Percentiles rank a stretch among this genome's conserved stretches.
phyloP scores from a whole-genome alignment of 2,888 invertebrate species.

The Coelogynopora nodosa region DNA sequence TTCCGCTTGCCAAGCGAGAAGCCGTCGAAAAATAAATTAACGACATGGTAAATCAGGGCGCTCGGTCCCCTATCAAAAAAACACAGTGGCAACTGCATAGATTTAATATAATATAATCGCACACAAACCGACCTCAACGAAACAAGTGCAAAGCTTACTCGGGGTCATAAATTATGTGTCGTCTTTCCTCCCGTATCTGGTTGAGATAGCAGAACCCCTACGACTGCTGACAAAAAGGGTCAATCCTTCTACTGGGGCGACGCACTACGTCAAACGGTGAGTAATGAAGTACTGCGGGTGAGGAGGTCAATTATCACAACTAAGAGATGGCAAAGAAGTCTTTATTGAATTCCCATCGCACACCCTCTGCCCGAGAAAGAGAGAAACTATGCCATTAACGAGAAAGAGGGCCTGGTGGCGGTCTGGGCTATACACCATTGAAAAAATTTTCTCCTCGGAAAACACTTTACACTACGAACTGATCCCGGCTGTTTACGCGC shows the following conservation, averaged over 20 bases:
- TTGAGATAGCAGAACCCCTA: not conserved
- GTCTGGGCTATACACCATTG: not conserved
- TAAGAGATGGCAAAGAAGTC: not conserved
- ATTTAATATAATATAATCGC: no score
- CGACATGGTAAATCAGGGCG: no score
- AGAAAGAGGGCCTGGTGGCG: not conserved
- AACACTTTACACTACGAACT: not conserved
- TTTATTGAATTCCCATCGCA: not conserved
- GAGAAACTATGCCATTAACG: not conserved
- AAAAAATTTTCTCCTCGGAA: not conserved
- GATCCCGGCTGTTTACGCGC: not conserved
- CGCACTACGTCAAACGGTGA: not conserved
- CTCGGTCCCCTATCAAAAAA: not conserved
- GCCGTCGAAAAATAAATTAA: not conserved
- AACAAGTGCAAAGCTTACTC: constrained; percentile 18
- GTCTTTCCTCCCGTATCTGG: not conserved
- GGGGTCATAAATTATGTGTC: not conserved
- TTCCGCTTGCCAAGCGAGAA: not conserved
- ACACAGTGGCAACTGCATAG: no score
- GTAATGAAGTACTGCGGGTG: no score
- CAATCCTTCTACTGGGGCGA: not conserved
- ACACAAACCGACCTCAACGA: not conserved
- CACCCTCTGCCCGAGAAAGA: no score
- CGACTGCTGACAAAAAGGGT: not conserved
- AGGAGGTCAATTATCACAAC: not conserved